A percentile compares a stretch with the other conserved stretches of the same genome.
Conservation (phyloP, 2,888 invertebrate genomes). For the Phortica magna region DNA sequence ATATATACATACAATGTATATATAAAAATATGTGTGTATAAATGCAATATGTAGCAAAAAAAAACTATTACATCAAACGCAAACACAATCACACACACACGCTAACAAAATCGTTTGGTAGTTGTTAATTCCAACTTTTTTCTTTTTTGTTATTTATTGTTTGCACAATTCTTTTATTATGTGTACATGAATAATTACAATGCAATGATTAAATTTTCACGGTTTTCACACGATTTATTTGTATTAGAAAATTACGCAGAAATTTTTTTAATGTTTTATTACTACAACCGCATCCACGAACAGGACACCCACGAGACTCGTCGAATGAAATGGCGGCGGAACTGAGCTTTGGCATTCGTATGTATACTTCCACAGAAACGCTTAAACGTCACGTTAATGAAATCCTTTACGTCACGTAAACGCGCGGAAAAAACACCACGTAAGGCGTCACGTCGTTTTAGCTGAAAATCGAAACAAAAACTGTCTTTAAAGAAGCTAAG, state of each 20-base stretch:
- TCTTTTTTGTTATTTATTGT: constrained; percentile 31
- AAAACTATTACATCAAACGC: constrained; percentile 26
- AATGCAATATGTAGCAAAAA: background rate
- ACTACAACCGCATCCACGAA: background rate
- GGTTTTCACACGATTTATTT: background rate
- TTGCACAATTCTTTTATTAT: constrained; percentile 30
- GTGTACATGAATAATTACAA: constrained; percentile 14
- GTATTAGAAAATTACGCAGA: background rate
- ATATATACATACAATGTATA: background rate
- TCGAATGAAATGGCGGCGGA: background rate
- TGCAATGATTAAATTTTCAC: background rate
- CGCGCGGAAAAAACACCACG: background rate
- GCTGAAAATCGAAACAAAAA: too few relatives aligned
- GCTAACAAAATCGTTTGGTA: background rate
- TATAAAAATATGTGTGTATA: background rate
- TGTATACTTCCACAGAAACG: background rate
- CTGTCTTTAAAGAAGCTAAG: too few relatives aligned
- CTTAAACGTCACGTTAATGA: background rate
- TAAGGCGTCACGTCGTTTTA: background rate
- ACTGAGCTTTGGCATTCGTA: background rate
- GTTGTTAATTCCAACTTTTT: background rate
- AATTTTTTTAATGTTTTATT: background rate
- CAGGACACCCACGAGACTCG: background rate
- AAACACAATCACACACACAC: constrained; percentile 54
- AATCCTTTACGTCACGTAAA: constrained; percentile 9